phyloP scores from a whole-genome alignment of 1,140 invertebrate species.

The Leptonema lineaticorne region DNA sequence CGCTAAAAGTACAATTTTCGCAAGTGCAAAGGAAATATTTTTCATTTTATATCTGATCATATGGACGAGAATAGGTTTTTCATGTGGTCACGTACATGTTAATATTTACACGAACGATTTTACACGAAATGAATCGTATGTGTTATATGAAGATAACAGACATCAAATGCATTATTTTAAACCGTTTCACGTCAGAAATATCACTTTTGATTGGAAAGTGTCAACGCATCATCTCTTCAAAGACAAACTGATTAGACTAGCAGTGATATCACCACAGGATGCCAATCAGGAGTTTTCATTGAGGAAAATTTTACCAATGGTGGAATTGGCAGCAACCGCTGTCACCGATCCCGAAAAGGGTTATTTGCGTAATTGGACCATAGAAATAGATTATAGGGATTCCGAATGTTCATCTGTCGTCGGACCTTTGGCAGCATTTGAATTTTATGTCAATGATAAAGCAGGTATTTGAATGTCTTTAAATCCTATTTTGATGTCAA shows the following conservation, averaged over 20 bases:
- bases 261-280: conserved; percentile 68
- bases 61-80: not conserved
- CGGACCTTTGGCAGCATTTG: conserved; percentile 77
- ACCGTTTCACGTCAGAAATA: conserved; percentile 50
- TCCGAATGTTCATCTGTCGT: conserved; percentile 77
- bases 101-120: not conserved
- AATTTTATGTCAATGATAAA: conserved; percentile 69
- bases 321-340: conserved; percentile 69
- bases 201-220: conserved; percentile 49
- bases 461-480: conserved; percentile 60
- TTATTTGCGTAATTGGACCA: conserved; percentile 65
- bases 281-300: conserved; percentile 65
- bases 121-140: no score
- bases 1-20: no score
- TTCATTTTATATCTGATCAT: no score
- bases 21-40: no score
- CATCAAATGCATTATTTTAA: not conserved
- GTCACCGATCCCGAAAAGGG: conserved; percentile 58
- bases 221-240: conserved; percentile 44
- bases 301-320: conserved; percentile 70
- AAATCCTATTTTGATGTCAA: not conserved
- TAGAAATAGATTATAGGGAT: conserved; percentile 69
- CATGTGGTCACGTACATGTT: not conserved
- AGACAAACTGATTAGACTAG: conserved; percentile 59
- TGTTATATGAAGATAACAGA: not conserved